phyloP scores from a whole-genome alignment of 1,140 invertebrate genomes.

The Panagrolaimus sp. region DNA sequence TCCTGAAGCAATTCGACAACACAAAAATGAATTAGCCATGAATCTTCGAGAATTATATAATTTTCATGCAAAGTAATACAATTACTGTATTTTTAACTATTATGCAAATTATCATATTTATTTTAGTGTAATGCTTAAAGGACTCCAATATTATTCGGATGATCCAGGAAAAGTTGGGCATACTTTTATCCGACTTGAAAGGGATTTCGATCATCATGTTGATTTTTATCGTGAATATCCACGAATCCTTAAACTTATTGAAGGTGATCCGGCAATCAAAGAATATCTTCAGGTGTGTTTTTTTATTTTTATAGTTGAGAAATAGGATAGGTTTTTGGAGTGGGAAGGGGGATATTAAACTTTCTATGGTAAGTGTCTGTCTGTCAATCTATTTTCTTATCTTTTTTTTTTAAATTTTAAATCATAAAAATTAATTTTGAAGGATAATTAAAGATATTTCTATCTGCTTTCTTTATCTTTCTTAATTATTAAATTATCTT shows the following conservation, averaged over 20 bases:
- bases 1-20: constrained; percentile 75
- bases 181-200: constrained; percentile 77
- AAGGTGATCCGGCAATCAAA: constrained; percentile 61
- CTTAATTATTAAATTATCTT: too few species aligned
- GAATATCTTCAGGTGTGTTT: constrained; percentile 43
- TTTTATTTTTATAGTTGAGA: background rate
- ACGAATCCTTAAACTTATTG: constrained; percentile 73
- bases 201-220: constrained; percentile 87
- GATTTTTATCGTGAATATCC: constrained; percentile 80
- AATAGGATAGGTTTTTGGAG: background rate
- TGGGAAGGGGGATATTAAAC: too few species aligned
- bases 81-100: constrained; percentile 1
- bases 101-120: constrained; percentile 27
- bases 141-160: constrained; percentile 82
- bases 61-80: constrained; percentile 81
- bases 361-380: too few species aligned
- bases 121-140: constrained; percentile 81
- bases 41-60: constrained; percentile 85
- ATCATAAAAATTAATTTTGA: too few species aligned
- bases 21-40: constrained; percentile 78
- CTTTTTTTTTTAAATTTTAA: too few species aligned
- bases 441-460: too few species aligned
- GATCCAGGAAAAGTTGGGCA: constrained; percentile 66
- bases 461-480: too few species aligned
- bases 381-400: too few species aligned